These are phyloP conservation scores for Proctacanthus coquilletti DNA, from an alignment of 1,140 invertebrate genomes.

Conservation along the genomic window DNA sequence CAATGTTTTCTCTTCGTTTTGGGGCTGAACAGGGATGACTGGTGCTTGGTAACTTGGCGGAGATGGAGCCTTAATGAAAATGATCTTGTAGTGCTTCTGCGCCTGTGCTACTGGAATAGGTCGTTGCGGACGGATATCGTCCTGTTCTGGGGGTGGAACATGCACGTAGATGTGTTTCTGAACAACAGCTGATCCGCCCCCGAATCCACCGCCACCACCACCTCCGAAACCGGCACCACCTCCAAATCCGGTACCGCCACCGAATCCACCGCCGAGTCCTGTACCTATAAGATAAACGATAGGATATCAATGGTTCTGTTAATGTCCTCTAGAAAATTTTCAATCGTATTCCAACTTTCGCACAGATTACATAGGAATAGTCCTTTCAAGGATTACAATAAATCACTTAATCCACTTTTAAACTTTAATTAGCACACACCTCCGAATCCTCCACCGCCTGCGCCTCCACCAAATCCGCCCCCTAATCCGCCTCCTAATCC, in stretches of 20 bases:
- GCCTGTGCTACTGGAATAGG: constrained; percentile 40
- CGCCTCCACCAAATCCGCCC: constrained; percentile 12
- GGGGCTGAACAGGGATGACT: constrained; percentile 53
- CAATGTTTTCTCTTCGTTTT: constrained; percentile 76
- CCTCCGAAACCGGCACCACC: constrained; percentile 13
- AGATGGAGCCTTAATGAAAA: constrained; percentile 76
- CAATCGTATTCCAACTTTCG: no score
- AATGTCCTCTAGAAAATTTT: no score
- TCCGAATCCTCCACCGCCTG: constrained; percentile 13
- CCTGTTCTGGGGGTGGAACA: constrained; percentile 58
- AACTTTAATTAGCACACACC: constrained; percentile 3
- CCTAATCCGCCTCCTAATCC: constrained; percentile 18
- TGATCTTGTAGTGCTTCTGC: constrained; percentile 76
- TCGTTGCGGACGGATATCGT: constrained; percentile 40
- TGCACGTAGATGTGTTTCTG: constrained; percentile 72
- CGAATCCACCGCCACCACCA: constrained; percentile 25
- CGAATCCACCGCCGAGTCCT: constrained; percentile 2
- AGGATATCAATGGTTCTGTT: no score
- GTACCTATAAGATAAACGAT: no score
- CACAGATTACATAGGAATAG: no score
- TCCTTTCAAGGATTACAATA: no score
- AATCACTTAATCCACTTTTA: neutral
- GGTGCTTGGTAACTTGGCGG: constrained; percentile 58
- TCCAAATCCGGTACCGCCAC: constrained; percentile 2
- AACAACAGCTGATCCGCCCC: constrained; percentile 39